Evolutionary conservation across 2,113 vertebrate species (phyloP), one percentile per base, ranked within the genome.

Genomic region (Asarcornis scutulata): DNA sequence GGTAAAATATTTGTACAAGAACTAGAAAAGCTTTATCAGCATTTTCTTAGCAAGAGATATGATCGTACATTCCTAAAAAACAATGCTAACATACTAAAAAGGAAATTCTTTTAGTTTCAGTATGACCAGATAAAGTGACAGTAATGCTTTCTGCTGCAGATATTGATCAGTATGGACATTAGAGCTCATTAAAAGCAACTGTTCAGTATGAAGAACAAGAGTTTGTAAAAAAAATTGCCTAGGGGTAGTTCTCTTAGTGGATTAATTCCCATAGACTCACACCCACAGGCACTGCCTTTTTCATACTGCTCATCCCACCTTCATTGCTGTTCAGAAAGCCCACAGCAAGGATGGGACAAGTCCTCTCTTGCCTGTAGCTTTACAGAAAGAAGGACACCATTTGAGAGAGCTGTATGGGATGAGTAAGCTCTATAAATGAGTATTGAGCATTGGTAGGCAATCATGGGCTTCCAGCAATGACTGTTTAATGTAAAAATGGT

Each of bases 151-250:
- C 48, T 92, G 88, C 66, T 85, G 7, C 72, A 86, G 69, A 32
- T 92, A 96, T 91, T 94, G 96, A 95, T 96, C 81, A 80, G 76
- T 67, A 40, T 86, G 83, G 89, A 84, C 93, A 87, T 96, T 91
- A 96, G 69, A 79, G 69, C 66, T 96, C 74, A 73, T 93, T 96
- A 85, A 76, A 94, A 88, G 55, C 48, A 95, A 58, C 56, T 68
- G n/a, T 75, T 94, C 62, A 46, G 44, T 40, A 86, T 76, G 73
- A 93, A 93, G 80, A 94, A 64, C 53, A 75, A 75, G 58, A 92
- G 73, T 66, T 88, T 79, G 42, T 31, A 79, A 66, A 71, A 74
- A 88, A 59, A 87, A 60, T 6, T 83, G 73, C 94, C 53, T 31
- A 5, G 0, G 17, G 86, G n/a, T 72, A 50, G 9, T 42, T 92